Percentiles rank a stretch among this genome's conserved stretches.
These are phyloP conservation scores for Azemiops feae DNA, from an alignment of 2,113 vertebrate species.

Conservation along the genomic window DNA sequence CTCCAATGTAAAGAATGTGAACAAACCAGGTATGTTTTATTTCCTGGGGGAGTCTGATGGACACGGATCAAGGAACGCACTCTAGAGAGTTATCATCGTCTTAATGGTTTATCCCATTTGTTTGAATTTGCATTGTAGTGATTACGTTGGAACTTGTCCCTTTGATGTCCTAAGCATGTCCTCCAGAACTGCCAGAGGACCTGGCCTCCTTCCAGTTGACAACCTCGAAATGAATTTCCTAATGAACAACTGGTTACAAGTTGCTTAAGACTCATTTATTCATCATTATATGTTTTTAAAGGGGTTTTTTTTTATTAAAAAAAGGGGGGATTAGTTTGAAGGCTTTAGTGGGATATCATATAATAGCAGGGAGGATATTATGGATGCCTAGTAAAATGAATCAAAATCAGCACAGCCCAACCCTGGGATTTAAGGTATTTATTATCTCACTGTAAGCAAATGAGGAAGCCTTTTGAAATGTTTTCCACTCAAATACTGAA, in stretches of 20 bases:
- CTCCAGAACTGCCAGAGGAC: background rate
- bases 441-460: slow-evolving; percentile 12
- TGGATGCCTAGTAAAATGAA: slow-evolving; percentile 2
- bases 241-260: accelerated
- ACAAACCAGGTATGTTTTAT: background rate
- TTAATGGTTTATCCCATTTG: background rate
- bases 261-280: background rate
- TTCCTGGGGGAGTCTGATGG: background rate
- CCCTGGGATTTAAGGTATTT: background rate
- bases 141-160: background rate
- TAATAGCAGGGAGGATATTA: background rate
- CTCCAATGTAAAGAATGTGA: background rate
- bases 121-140: background rate
- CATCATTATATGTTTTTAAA: background rate
- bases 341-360: slow-evolving; percentile 15
- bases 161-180: background rate
- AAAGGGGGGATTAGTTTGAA: background rate
- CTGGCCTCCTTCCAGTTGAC: background rate
- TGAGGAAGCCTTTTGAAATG: slow-evolving; percentile 1
- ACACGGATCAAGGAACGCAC: background rate
- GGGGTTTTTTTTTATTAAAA: background rate
- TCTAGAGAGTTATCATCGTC: background rate
- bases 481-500: slow-evolving; percentile 20
- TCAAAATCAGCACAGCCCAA: background rate
- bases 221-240: background rate